Evolutionary conservation across 2,888 invertebrate genomes (phyloP).

Genomic region (Trichopoda pennipes): DNA sequence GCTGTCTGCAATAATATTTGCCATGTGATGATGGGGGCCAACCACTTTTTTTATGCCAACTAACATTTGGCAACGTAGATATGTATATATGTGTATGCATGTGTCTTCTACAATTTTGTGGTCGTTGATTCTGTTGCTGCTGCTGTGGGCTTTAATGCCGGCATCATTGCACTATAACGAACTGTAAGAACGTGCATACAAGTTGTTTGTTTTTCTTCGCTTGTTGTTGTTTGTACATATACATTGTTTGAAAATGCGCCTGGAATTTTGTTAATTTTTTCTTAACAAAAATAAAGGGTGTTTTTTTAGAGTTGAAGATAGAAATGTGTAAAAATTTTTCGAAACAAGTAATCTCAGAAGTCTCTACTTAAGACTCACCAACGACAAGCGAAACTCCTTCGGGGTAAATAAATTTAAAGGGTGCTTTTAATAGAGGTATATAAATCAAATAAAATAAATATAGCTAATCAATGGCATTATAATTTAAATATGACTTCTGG

Average conservation of each 20-base stretch:
- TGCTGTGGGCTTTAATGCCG: slow-evolving; percentile 38
- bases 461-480: too few relatives aligned
- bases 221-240: slow-evolving; percentile 12
- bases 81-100: too few relatives aligned
- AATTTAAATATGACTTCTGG: too few relatives aligned
- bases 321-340: too few relatives aligned
- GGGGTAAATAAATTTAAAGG: too few relatives aligned
- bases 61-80: slow-evolving; percentile 52
- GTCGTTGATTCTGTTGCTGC: slow-evolving; percentile 2
- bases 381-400: too few relatives aligned
- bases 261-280: slow-evolving; percentile 19
- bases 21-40: slow-evolving; percentile 49
- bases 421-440: too few relatives aligned
- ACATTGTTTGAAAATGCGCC: slow-evolving; percentile 11
- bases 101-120: slow-evolving; percentile 33
- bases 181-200: slow-evolving; percentile 45
- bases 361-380: too few relatives aligned
- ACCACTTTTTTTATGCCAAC: slow-evolving; percentile 57
- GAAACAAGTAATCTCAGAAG: too few relatives aligned
- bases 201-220: slow-evolving; percentile 1
- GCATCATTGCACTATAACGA: slow-evolving; percentile 49
- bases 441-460: too few relatives aligned
- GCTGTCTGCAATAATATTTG: slow-evolving; percentile 18
- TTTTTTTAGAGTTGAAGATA: too few relatives aligned
- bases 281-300: too few relatives aligned